Conservation (phyloP, 2,797 vertebrate species). For the Coregonus sp. region DNA sequence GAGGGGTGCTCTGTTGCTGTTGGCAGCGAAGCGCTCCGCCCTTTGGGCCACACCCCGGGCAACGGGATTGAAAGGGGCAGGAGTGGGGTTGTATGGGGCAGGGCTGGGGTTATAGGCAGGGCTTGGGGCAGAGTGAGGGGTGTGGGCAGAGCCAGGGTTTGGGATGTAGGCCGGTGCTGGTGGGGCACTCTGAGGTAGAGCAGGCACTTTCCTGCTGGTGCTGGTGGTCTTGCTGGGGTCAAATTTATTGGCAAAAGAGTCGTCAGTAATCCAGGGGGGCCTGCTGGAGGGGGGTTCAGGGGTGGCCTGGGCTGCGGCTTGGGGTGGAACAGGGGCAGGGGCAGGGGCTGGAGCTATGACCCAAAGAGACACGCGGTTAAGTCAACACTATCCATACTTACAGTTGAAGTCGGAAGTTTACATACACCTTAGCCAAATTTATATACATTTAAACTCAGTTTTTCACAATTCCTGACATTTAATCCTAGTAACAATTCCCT, state of each 20-base stretch:
- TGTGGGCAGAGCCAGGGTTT: slow-evolving; percentile 62
- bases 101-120: slow-evolving; percentile 80
- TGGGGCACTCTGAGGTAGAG: slow-evolving; percentile 82
- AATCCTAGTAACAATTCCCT: too few relatives aligned
- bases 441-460: too few relatives aligned
- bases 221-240: slow-evolving; percentile 87
- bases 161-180: slow-evolving; percentile 71
- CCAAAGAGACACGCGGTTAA: slow-evolving; percentile 13
- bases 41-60: slow-evolving; percentile 88
- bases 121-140: slow-evolving; percentile 62
- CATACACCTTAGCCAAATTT: too few relatives aligned
- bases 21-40: slow-evolving; percentile 91
- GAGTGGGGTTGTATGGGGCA: slow-evolving; percentile 69
- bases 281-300: slow-evolving; percentile 75
- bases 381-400: not conserved
- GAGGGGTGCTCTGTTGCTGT: slow-evolving; percentile 85
- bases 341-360: slow-evolving; percentile 46
- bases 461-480: too few relatives aligned
- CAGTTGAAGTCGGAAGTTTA: too few relatives aligned
- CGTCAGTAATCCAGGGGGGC: slow-evolving; percentile 92
- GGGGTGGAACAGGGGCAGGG: slow-evolving; percentile 42
- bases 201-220: slow-evolving; percentile 78
- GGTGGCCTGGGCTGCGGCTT: slow-evolving; percentile 58
- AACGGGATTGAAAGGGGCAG: slow-evolving; percentile 68
- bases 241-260: slow-evolving; percentile 91